Percentiles rank a stretch among this genome's conserved stretches.
Evolutionary conservation across 37 sponge, comb jelly and placozoan genomes (phyloP).

Genomic region (Amphimedon queenslandica): DNA sequence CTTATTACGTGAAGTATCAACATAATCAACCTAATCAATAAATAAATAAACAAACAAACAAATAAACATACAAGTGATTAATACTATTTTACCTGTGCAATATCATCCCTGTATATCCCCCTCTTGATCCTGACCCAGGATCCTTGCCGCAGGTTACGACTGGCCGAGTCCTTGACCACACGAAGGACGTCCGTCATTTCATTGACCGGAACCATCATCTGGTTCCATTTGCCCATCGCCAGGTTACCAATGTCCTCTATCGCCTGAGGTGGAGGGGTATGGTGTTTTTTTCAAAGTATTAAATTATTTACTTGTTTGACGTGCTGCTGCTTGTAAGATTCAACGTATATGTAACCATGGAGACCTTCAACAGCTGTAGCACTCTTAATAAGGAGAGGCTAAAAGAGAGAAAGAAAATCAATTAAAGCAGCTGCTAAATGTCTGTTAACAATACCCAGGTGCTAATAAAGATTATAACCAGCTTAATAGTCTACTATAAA

Average conservation of each 20-base stretch:
- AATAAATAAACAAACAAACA: too few relatives aligned
- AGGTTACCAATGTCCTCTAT: constrained; percentile 92
- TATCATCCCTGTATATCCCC: constrained; percentile 89
- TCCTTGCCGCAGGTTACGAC: constrained; percentile 50
- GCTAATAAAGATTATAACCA: background rate
- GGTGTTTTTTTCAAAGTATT: background rate
- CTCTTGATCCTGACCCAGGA: constrained; percentile 96
- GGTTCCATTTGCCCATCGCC: constrained; percentile 86
- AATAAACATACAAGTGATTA: background rate
- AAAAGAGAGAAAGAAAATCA: background rate
- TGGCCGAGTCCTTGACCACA: constrained; percentile 85
- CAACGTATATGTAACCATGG: constrained; percentile 96
- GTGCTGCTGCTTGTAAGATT: constrained; percentile 94
- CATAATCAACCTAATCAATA: constrained; percentile 87
- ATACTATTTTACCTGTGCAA: constrained; percentile 75
- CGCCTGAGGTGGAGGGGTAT: constrained; percentile 20
- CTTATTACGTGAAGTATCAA: constrained; percentile 76
- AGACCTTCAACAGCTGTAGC: constrained; percentile 88
- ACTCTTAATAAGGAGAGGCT: constrained; percentile 95
- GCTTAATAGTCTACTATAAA: background rate
- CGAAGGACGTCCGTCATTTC: constrained; percentile 97
- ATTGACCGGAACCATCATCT: constrained; percentile 96
- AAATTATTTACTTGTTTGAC: constrained; percentile 78
- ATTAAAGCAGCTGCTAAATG: background rate
- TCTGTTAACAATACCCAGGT: background rate